Percentiles rank a stretch among this genome's conserved stretches.
These are phyloP conservation scores for Sorex maritimensis DNA, from an alignment of 2,797 vertebrate species.

Conservation along the genomic window DNA sequence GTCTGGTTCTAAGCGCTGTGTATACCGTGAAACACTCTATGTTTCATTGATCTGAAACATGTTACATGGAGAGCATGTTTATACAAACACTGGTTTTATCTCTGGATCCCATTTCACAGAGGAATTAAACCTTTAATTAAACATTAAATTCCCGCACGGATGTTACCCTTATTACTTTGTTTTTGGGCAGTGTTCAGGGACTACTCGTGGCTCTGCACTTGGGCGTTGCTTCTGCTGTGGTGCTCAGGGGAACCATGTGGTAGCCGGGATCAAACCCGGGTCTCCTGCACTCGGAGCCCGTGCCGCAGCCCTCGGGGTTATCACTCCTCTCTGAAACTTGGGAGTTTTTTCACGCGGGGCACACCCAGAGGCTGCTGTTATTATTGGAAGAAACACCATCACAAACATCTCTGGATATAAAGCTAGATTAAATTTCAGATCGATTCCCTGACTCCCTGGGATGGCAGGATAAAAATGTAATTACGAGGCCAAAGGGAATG, in stretches of 20 bases:
- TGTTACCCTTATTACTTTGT: not conserved
- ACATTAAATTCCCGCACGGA: not conserved
- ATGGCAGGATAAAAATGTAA: not conserved
- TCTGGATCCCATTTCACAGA: slow-evolving; percentile 1
- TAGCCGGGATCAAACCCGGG: no score
- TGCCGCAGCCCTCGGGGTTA: no score
- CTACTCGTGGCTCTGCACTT: no score
- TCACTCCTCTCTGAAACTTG: no score
- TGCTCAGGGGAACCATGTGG: no score
- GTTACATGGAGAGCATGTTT: not conserved
- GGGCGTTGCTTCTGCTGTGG: no score
- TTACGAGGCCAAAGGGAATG: not conserved
- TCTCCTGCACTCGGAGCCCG: no score
- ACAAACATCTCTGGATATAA: not conserved
- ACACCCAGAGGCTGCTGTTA: no score
- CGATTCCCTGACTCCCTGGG: not conserved
- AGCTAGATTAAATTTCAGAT: not conserved
- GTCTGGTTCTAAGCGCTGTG: not conserved
- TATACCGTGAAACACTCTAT: not conserved
- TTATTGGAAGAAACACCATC: not conserved
- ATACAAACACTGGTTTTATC: slow-evolving; percentile 4
- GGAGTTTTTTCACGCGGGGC: no score
- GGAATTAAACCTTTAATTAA: not conserved
- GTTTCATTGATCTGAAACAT: slow-evolving; percentile 29
- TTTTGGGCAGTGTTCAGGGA: not conserved